A percentile compares a stretch with the other conserved stretches of the same genome.
These are phyloP conservation scores for Neosilurus mollespiculum DNA, from an alignment of 2,797 vertebrate species.

Conservation along the genomic window DNA sequence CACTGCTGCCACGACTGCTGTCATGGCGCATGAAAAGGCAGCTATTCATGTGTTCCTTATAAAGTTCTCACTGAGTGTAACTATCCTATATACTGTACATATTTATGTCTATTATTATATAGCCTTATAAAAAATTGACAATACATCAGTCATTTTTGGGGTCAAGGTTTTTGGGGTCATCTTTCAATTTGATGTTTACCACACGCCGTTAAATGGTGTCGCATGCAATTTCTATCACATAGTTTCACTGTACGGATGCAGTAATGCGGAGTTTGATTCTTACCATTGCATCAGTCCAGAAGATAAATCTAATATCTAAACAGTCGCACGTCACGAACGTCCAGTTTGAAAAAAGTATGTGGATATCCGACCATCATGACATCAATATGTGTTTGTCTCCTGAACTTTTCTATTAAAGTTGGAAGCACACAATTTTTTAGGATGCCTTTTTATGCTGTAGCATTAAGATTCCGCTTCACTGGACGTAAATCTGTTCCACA, in stretches of 20 bases:
- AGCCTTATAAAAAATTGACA: not conserved
- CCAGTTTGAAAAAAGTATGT: not conserved
- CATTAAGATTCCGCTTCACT: no score
- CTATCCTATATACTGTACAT: not conserved
- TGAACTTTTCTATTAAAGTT: not conserved
- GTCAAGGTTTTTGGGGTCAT: not conserved
- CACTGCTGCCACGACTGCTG: not conserved
- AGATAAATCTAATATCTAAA: not conserved
- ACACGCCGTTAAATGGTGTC: not conserved
- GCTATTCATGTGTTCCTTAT: not conserved
- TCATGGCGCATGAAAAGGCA: not conserved
- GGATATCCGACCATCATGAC: not conserved
- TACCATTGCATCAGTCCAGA: not conserved
- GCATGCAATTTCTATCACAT: not conserved
- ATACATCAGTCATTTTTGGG: not conserved
- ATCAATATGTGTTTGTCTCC: not conserved
- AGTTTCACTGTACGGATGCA: not conserved
- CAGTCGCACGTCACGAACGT: not conserved
- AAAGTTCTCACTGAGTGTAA: not conserved
- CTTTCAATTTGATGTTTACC: not conserved
- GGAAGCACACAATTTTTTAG: no score
- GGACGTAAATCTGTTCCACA: no score
- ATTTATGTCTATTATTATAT: not conserved
- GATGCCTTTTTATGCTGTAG: no score
- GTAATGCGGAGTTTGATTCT: not conserved